Evolutionary conservation across 2,888 invertebrate species (phyloP).

Genomic region (Lathronympha strigana): DNA sequence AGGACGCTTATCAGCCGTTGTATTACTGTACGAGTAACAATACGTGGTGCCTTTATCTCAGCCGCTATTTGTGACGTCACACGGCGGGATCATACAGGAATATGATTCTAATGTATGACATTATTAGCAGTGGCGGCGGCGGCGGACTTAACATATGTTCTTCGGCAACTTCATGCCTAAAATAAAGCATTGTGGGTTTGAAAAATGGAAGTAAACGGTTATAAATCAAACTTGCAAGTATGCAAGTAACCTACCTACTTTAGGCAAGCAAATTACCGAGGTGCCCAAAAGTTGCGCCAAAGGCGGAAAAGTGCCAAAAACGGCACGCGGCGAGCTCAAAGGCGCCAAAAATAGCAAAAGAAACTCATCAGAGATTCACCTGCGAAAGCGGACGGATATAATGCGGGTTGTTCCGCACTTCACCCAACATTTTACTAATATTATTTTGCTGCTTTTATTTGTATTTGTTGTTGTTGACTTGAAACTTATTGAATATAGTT

Average conservation of each 20-base stretch:
- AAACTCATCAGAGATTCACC: constrained; percentile 52
- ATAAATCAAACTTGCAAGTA: background rate
- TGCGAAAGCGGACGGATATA: constrained; percentile 39
- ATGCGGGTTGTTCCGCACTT: constrained; percentile 26
- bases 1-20: constrained; percentile 23
- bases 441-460: background rate
- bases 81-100: background rate
- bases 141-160: too few species aligned
- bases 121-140: too few species aligned
- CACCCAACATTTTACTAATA: background rate
- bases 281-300: constrained; percentile 13
- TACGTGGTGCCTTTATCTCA: constrained; percentile 14
- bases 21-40: constrained; percentile 25
- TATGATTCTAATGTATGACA: too few species aligned
- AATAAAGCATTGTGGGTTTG: too few species aligned
- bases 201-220: too few species aligned
- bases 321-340: constrained; percentile 24
- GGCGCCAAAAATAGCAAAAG: constrained; percentile 46
- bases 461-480: too few species aligned
- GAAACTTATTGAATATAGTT: too few species aligned
- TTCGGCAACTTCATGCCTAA: too few species aligned
- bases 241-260: too few species aligned
- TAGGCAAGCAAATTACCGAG: constrained; percentile 13
- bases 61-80: background rate
- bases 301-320: constrained; percentile 35